Evolutionary conservation across 2,113 vertebrate genomes (phyloP).

Genomic region (Pelusios castaneus): DNA sequence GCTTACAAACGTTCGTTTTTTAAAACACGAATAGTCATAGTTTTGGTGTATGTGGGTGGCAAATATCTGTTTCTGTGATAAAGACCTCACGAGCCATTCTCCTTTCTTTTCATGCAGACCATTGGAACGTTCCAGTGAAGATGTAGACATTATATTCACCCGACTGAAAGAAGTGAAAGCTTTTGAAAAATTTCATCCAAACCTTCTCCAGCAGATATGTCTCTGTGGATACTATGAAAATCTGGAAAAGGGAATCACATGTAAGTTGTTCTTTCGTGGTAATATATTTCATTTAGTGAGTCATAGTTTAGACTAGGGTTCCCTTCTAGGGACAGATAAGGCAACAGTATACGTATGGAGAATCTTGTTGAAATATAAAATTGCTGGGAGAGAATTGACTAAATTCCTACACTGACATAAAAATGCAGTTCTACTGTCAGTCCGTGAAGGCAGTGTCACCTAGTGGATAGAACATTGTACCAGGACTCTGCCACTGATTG

Average conservation of each 20-base stretch:
- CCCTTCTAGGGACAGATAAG: background rate
- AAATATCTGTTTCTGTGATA: background rate
- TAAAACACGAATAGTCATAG: background rate
- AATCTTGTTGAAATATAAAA: background rate
- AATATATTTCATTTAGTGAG: background rate
- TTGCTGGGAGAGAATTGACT: background rate
- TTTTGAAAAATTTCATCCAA: slow-evolving; percentile 94
- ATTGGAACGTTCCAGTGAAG: slow-evolving; percentile 92
- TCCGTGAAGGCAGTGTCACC: background rate
- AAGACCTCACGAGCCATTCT: slow-evolving; percentile 9
- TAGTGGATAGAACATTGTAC: background rate
- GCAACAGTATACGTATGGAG: background rate
- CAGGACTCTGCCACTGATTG: background rate
- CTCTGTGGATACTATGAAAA: slow-evolving; percentile 95
- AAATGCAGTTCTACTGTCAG: slow-evolving; percentile 15
- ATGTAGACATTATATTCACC: slow-evolving; percentile 95
- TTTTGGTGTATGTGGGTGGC: background rate
- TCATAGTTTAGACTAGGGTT: background rate
- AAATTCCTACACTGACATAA: slow-evolving; percentile 17
- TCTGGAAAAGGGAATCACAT: slow-evolving; percentile 94
- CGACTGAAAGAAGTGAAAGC: slow-evolving; percentile 93
- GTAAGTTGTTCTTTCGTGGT: slow-evolving; percentile 78
- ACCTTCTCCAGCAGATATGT: slow-evolving; percentile 95
- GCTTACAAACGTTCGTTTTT: background rate
- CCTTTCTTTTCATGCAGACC: slow-evolving; percentile 80